Evolutionary conservation across 2,113 vertebrate species (phyloP), one percentile per base, ranked within the genome.

Genomic region (Chaetorhynchus papuensis): DNA sequence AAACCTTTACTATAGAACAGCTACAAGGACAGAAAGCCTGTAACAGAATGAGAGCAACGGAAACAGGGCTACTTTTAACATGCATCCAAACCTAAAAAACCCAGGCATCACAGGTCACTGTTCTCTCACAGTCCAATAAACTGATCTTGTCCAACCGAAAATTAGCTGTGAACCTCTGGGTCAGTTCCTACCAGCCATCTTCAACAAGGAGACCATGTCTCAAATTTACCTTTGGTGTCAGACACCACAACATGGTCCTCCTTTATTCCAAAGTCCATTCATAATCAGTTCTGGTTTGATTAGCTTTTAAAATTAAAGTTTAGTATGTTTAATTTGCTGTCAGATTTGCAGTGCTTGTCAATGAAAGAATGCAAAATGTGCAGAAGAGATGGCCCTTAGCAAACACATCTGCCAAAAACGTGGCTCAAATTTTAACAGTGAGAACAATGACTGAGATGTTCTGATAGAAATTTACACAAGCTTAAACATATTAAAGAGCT

Each of bases 31-130:
- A 95, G 87, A 97, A 94, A 96, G 88, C 64, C 56, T 90, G 15
- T 93, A 63, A 94, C n/a, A 89, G 91, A 97, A 80, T 84, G 56
- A 95, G 92, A 98, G 96, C 83, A 93, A 95, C 53, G 63, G 85
- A 96, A 97, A 97, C 94, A 95, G 98, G 98, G 94, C 98, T 94
- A 97, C 80, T 78, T 96, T 97, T 96, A 92, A 98, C 98, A 98
- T 98, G 98, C 98, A 98, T 94, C 94, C 79, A 82, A 71, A 74
- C 54, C 64, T 71, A 93, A 96, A 97, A 87, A 74, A 81, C 74
- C 87, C 3, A 22, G 90, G 79, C 89, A 95, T 87, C 93, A 77
- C 85, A 94, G 91, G 88, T 74, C 84, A 96, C 68, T 66, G 93
- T 87, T 96, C 76, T 95, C 83, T 84, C 45, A 70, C 71, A 70